Evolutionary conservation across 2,888 invertebrate genomes (phyloP).

Genomic region (Rutpela maculata): DNA sequence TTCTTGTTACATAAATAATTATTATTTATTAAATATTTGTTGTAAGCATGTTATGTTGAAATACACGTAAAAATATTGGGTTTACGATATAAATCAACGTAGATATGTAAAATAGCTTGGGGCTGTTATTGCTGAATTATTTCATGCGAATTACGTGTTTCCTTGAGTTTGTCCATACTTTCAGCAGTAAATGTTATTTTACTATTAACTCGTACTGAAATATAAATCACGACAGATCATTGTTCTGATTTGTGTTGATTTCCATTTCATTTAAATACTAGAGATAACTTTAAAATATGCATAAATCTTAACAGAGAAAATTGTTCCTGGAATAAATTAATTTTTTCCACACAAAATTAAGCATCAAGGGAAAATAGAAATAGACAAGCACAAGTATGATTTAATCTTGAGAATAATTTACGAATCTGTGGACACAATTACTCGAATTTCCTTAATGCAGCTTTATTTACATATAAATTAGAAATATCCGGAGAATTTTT

Average conservation of each 20-base stretch:
- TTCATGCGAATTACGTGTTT: too few relatives aligned
- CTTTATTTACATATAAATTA: conserved; percentile 52
- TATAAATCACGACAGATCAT: too few relatives aligned
- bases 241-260: neutral
- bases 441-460: conserved; percentile 42
- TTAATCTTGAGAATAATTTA: conserved; percentile 22
- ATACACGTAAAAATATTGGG: too few relatives aligned
- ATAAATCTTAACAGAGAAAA: conserved; percentile 9
- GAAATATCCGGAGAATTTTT: conserved; percentile 4
- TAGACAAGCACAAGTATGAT: conserved; percentile 10
- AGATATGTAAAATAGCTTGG: too few relatives aligned
- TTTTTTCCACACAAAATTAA: conserved; percentile 13
- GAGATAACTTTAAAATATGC: conserved; percentile 10
- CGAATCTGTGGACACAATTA: conserved; percentile 39
- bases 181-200: too few relatives aligned
- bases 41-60: too few relatives aligned
- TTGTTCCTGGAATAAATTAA: conserved; percentile 17
- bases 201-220: too few relatives aligned
- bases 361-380: neutral
- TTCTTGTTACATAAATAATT: too few relatives aligned
- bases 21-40: too few relatives aligned
- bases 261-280: conserved; percentile 1
- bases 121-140: too few relatives aligned
- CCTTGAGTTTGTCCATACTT: too few relatives aligned
- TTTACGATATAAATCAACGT: too few relatives aligned